Evolutionary conservation across 2,888 invertebrate species (phyloP), one percentile per base, ranked within the genome.

Genomic region (Muscina levida): DNA sequence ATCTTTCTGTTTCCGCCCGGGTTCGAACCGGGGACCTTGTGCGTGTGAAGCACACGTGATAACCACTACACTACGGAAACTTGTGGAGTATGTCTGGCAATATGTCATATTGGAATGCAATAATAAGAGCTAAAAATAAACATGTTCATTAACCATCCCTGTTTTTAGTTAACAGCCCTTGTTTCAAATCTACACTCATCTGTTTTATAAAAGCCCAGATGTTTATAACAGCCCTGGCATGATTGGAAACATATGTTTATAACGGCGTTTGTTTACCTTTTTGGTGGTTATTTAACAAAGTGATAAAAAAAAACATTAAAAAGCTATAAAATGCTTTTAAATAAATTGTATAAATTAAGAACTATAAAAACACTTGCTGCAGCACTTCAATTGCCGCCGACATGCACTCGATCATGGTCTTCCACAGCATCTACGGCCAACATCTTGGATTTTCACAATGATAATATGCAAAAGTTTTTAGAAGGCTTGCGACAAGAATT

Each of bases 401-500:
- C 19, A n/a, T 31, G 0, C 15, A 24, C 24, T 19, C n/a, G 59
- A 51, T 15, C 57, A n/a, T 62, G 19, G 19, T 57, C 11, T 22
- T 11, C 80, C 39, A 31, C 53, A 19, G 68, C 10, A 46, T 57
- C 15, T n/a, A 53, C 31, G 1, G 51, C 42, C 10, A 31, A 68
- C 31, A 31, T 17, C 15, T 57, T 85, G 13, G 83, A 85, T 46
- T 84, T 89, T 10, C 75, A 86, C 15, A 87, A 88, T 75, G 83
- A 84, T 11, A 89, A 87, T 59, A 88, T 93, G n/a, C 92, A 92
- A 84, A 89, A 88, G 17, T 93, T 92, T 85, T 87, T 93, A 11
- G 92, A 91, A 83, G 88, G 90, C 71, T 85, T 93, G 37, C 91
- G 92, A 65, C 77, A 91, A 17, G 93, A 93, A 87, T 92, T 92